Base-by-base conservation (phyloP, 1,140 invertebrate genomes). In the Drosophila quadrilineata region DNA sequence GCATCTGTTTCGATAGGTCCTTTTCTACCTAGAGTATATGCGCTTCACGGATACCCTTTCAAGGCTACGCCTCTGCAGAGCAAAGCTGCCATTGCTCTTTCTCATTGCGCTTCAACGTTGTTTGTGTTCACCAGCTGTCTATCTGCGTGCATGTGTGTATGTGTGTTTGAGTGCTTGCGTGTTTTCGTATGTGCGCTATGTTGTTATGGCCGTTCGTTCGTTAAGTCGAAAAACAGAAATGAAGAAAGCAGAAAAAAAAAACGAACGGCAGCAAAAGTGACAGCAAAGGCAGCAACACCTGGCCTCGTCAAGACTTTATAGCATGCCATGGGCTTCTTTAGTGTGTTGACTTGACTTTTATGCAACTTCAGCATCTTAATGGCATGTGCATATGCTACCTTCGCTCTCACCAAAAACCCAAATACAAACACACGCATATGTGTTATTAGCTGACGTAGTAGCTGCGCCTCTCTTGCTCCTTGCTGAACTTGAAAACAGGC, bases 301-400 rank as follows among this genome's bases (percentile, higher is more conserved):
- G 46, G 63, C 9, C 36, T 24, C 28, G n/a, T 3, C 50, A 54
- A 38, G 57, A 21, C 48, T 46, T 60, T 66, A 66, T 66, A 60
- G 63, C 63, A 66, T 66, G 63, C 56, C 8, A 38, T 60, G 63
- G 65, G 65, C 43, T 68, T 63, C 57, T 49, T 63, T 65, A 63
- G 41, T 48, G 21, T 60, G 56, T 48, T 67, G 48, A 36, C 41
- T 68, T 62, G 49, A 12, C 59, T 68, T 68, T 68, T 71, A 66
- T 82, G 77, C 79, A 65, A 67, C 45, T 59, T 84, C 69, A 82
- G 76, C 76, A 65, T 65, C 58, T 60, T 41, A 64, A 66, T 60
- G 48, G 56, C 56, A 60, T 59, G 36, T 65, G 62, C 56, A 59
- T 65, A 58, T 36, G 24, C 48, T 29, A 35, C 38, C 48, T 10